Percentiles rank a stretch among this genome's conserved stretches.
These are phyloP conservation scores for Octomys mimax DNA, from an alignment of 2,797 vertebrate genomes.

Conservation along the genomic window DNA sequence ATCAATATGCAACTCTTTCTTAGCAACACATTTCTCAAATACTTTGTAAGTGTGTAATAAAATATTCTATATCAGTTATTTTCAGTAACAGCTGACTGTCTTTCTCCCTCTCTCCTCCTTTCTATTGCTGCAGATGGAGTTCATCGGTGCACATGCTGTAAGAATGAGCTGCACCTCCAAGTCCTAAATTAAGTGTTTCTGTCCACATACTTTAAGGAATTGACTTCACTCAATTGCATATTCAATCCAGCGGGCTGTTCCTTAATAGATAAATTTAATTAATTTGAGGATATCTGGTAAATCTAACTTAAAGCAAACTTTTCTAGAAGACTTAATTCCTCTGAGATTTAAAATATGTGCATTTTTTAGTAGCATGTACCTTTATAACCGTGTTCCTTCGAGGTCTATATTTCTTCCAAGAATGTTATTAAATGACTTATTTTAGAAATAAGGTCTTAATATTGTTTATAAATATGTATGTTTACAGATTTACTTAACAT, in stretches of 20 bases:
- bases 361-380: background rate
- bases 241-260: background rate
- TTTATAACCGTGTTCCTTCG: background rate
- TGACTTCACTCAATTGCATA: background rate
- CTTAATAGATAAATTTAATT: conserved; percentile 8
- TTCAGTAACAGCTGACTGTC: background rate
- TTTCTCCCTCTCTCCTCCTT: background rate
- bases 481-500: background rate
- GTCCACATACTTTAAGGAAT: background rate
- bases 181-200: background rate
- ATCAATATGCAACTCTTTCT: background rate
- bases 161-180: background rate
- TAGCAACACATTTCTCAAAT: background rate
- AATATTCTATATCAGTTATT: background rate
- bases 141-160: too few relatives aligned
- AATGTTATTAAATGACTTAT: conserved; percentile 2
- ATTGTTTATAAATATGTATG: conserved; percentile 8
- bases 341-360: background rate
- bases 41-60: background rate
- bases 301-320: background rate
- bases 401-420: background rate
- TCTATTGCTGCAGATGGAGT: background rate
- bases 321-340: background rate
- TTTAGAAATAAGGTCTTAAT: conserved; percentile 22
- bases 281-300: background rate